Base-by-base conservation (phyloP, 2,888 invertebrate species). In the Pammene fasciana region DNA sequence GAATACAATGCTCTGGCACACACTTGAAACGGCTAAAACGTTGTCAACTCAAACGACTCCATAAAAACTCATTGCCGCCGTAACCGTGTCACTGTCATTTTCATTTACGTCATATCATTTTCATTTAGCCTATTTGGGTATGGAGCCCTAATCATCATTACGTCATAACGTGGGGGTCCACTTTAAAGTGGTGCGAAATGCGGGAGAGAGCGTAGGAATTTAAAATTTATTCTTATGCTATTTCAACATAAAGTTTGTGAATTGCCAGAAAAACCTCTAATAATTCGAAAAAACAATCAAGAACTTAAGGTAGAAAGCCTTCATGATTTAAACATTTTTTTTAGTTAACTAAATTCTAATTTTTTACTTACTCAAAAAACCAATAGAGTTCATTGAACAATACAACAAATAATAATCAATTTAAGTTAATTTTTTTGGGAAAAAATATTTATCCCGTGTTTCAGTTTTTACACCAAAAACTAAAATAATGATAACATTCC, bases 41-140 rank as follows among this genome's bases (percentile, higher is more conserved):
- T 54, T 54, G 34, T 45, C 61, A 48, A 59, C 64, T 41, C 45
- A 67, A 50, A 59, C 64, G 16, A 34, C 11, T 34, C 36, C 64
- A 57, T 64, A 68, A 68, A 68, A 68, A 64, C 46, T 57, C 36
- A 68, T 68, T 57, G 64, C 5, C 64, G 5, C 34, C n/a, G 50
- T 45, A 52, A 57, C 50, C 41, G 62, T 43, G 62, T 64, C 48
- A 45, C 50, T 68, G 57, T 64, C 68, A 68, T 68, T 68, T 68
- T 64, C 68, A 68, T 68, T 68, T 68, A 62, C 50, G 62, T 45
- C 62, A 57, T 68, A 64, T 64, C 68, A 68, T 68, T 68, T 68
- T 64, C 68, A 68, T 68, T 68, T 68, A 62, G 62, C 62, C 48
- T 62, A 56, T 68, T 56, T 50, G 48, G 38, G 65, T 55, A 46